Evolutionary conservation across 2,888 invertebrate species (phyloP).

Genomic region (Theodoxus fluviatilis): DNA sequence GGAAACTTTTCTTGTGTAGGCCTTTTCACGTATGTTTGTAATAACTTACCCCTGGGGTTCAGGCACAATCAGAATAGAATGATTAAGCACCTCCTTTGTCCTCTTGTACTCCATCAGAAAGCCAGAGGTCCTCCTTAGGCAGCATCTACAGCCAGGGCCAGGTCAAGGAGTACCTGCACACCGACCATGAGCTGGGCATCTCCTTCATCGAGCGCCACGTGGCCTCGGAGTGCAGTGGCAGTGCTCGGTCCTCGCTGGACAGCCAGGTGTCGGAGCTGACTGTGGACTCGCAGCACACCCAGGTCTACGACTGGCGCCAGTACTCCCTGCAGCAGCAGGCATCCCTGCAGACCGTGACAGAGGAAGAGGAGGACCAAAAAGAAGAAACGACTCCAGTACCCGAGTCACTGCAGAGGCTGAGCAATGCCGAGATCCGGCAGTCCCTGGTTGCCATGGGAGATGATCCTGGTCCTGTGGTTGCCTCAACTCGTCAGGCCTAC

Average conservation of each 20-base stretch:
- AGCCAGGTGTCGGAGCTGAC: constrained; percentile 30
- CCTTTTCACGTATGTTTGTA: too few species aligned
- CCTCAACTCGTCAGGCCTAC: constrained; percentile 79
- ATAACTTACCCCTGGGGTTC: too few species aligned
- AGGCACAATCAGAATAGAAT: too few species aligned
- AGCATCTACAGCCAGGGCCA: constrained; percentile 44
- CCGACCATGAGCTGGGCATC: constrained; percentile 49
- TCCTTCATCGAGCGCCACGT: constrained; percentile 48
- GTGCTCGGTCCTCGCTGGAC: constrained; percentile 42
- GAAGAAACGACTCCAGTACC: constrained; percentile 27
- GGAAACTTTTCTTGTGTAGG: too few species aligned
- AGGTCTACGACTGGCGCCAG: constrained; percentile 46
- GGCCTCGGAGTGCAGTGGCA: constrained; percentile 47
- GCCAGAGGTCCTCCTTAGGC: constrained; percentile 32
- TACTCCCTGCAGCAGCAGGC: not conserved
- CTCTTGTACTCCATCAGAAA: too few species aligned
- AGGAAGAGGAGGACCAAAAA: not conserved
- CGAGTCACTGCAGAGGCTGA: constrained; percentile 31
- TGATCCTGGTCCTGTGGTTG: constrained; percentile 81
- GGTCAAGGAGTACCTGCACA: constrained; percentile 49
- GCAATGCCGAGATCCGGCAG: constrained; percentile 41
- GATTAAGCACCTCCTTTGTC: too few species aligned
- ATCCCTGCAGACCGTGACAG: not conserved
- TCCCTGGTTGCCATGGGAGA: constrained; percentile 71
- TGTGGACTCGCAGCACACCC: constrained; percentile 42